Base-by-base conservation (phyloP, 2,113 vertebrate species). In the Rhea americana region DNA sequence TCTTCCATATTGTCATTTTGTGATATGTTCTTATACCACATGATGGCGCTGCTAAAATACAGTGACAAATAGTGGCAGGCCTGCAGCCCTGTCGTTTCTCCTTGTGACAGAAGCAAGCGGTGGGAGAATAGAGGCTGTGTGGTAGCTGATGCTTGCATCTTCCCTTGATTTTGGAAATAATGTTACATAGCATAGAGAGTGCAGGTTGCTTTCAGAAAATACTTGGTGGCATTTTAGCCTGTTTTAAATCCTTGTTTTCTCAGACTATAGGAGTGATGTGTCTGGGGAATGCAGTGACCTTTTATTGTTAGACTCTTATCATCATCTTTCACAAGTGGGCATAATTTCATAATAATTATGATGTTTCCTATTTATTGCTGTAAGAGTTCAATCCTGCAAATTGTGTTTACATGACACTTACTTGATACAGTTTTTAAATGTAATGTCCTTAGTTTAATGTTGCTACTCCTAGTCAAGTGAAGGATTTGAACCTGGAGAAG, bases 21-120 rank as follows among this genome's bases (percentile, higher is more conserved):
- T 37, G 56, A 13, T 76, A 39, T 24, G 45, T 70, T 26, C 48
- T 20, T 43, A 14, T 11, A 74, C 93, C 96, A 59, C 88, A 3
- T 43, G 95, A 51, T 76, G 94, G 94, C 94, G 92, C 93, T 82
- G 91, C 67, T 62, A 3, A 82, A 82, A 59, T 55, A 75, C 87
- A 0, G 41, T 70, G 48, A 73, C 72, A 12, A 48, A 3, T 30
- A 5, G 50, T 1, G 12, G 20, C 80, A 77, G 55, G 74, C 68
- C 74, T 28, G 80, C 48, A 9, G 73, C 56, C 2, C 65, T 1
- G 41, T 14, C 1, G 56, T 24, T 2, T 35, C 79, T 63, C 16
- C 59, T 13, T 2, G 2, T 4, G 28, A 48, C 3, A 3, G n/a
- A 3, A 2, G 0, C 1, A 7, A 15, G 79, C 55, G 7, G 41